A percentile compares a stretch with the other conserved stretches of the same genome.
Evolutionary conservation across 2,888 invertebrate genomes (phyloP).

Genomic region (Microctonus aethiopoides): DNA sequence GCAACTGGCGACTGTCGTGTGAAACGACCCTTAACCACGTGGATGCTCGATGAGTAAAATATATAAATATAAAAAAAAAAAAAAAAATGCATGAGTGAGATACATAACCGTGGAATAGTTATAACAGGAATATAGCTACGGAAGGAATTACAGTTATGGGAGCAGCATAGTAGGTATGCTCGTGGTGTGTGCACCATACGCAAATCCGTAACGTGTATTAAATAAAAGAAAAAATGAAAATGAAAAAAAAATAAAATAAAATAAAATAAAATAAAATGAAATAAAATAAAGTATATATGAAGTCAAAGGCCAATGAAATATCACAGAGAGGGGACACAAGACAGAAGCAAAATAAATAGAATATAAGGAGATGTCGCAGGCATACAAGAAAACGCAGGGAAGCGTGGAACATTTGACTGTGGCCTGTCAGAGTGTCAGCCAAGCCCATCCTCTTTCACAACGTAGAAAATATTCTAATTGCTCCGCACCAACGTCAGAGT

Average conservation of each 20-base stretch:
- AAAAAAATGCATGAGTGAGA: not conserved
- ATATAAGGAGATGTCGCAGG: constrained; percentile 8
- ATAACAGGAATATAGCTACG: constrained; percentile 7
- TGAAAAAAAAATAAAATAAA: not conserved
- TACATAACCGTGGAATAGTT: not conserved
- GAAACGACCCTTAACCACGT: constrained; percentile 33
- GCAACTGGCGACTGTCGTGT: constrained; percentile 27
- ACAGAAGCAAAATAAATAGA: not conserved
- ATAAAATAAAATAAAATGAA: not conserved
- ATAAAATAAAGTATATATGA: not conserved
- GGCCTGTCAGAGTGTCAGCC: constrained; percentile 63
- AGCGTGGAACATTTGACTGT: constrained; percentile 64
- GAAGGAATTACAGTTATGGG: constrained; percentile 35
- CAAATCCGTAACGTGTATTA: constrained; percentile 22
- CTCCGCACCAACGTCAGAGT: constrained; percentile 24
- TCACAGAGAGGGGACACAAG: not conserved
- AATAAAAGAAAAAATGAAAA: not conserved
- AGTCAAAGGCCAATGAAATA: not conserved
- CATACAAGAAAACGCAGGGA: constrained; percentile 49
- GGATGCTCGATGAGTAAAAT: not conserved
- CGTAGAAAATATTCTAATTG: constrained; percentile 63
- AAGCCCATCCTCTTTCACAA: constrained; percentile 65
- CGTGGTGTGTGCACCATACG: constrained; percentile 15
- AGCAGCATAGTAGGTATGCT: constrained; percentile 16
- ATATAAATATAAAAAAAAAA: not conserved